Conservation (phyloP, 2,888 invertebrate species). For the Stomorhina lunata region DNA sequence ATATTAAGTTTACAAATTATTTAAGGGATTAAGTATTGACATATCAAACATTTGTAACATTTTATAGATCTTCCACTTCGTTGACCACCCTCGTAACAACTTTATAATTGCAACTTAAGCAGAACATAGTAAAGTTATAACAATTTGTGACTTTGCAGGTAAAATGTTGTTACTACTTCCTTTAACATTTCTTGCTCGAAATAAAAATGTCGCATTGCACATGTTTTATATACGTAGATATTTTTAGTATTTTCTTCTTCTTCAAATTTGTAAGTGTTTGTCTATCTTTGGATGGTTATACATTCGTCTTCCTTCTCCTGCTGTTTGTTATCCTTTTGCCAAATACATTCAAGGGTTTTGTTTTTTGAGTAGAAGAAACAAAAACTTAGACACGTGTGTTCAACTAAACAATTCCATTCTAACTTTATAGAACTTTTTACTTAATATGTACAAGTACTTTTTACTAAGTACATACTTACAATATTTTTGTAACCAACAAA, state of each 20-base stretch:
- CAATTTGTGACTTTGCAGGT: constrained; percentile 49
- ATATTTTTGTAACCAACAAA: neutral
- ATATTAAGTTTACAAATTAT: too few species aligned
- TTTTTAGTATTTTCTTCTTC: neutral
- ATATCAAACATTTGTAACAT: neutral
- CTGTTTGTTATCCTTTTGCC: constrained; percentile 12
- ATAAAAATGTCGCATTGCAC: constrained; percentile 59
- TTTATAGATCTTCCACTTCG: neutral
- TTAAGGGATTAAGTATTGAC: neutral
- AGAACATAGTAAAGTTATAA: neutral
- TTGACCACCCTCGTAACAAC: neutral
- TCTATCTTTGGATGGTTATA: neutral
- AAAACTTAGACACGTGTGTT: neutral
- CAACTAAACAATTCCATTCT: neutral
- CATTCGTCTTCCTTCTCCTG: neutral
- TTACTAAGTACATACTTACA: too few species aligned
- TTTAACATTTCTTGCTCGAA: neutral
- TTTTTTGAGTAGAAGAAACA: neutral
- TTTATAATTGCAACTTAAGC: neutral
- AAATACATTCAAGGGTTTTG: constrained; percentile 7
- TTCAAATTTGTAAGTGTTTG: neutral
- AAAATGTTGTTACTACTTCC: constrained; percentile 26
- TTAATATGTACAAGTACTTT: too few species aligned
- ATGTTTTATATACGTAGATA: constrained; percentile 19
- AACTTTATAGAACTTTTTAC: neutral